Evolutionary conservation across 1,140 invertebrate species (phyloP), one percentile per base, ranked within the genome.

Genomic region (Rhyacophila brunnea): DNA sequence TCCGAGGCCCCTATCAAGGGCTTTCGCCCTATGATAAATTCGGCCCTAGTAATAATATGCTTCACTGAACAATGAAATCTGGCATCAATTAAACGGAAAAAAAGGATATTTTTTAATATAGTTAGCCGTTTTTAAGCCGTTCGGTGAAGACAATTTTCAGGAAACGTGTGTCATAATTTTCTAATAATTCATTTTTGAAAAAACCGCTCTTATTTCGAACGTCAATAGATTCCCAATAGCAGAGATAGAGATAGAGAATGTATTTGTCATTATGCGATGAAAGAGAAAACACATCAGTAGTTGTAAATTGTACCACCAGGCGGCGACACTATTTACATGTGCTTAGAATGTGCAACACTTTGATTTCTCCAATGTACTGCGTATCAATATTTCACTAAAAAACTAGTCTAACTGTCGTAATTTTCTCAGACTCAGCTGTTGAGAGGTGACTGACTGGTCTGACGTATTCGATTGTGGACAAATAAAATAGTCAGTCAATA

Each of bases 371-470:
- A 2, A 28, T 48, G 20, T 42, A 40, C 15, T 23, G 0, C 3
- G 15, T 23, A 42, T 10, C 11, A 10, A 40, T 15, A 34, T 11
- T 48, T 6, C 28, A 19, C 20, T 46, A 57, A 47, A 34, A 48
- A 57, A 57, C 28, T 47, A 52, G 58, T 60, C 58, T 60, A 52
- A 53, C 19, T 34, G 19, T 23, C 23, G 9, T 17, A 34, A 53
- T 47, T 46, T 46, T 60, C 58, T 19, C 49, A 7, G 17, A 40
- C 60, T 57, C 58, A 58, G 62, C 75, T 77, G 75, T 74, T 78
- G 75, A 73, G 70, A 75, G 74, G 74, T 78, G 75, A 76, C 72
- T 78, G 74, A 77, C 74, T 75, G 72, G 67, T 77, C 73, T 69
- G 68, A 70, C 69, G 67, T 74, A 73, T 70, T 66, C 68, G 71